Percentiles rank a stretch among this genome's conserved stretches.
Conservation (phyloP, 2,888 invertebrate species). For the Melinaea marsaeus region DNA sequence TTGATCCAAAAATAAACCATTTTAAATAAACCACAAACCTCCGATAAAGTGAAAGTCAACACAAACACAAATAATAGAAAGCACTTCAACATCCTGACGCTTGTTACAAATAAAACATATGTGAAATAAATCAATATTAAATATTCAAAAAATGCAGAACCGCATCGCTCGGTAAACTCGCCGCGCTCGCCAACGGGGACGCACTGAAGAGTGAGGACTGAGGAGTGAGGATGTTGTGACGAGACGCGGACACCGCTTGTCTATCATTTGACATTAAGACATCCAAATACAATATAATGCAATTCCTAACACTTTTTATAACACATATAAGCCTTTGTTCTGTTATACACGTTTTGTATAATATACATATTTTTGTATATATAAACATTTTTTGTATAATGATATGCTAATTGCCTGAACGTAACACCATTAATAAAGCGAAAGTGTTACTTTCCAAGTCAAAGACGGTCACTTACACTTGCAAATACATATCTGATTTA, state of each 20-base stretch:
- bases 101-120: slow-evolving; percentile 43
- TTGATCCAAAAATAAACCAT: not conserved
- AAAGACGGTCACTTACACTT: slow-evolving; percentile 23
- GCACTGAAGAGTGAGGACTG: slow-evolving; percentile 56
- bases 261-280: slow-evolving; percentile 18
- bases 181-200: slow-evolving; percentile 55
- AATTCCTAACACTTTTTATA: not conserved
- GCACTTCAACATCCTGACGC: slow-evolving; percentile 64
- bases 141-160: slow-evolving; percentile 55
- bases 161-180: slow-evolving; percentile 57
- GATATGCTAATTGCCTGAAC: slow-evolving; percentile 6
- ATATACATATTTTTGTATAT: not conserved
- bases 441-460: slow-evolving; percentile 59
- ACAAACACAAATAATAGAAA: slow-evolving; percentile 58
- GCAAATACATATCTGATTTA: not conserved
- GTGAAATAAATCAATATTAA: slow-evolving; percentile 38
- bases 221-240: slow-evolving; percentile 45
- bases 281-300: not conserved
- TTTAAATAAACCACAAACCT: slow-evolving; percentile 50
- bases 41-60: slow-evolving; percentile 58
- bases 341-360: not conserved
- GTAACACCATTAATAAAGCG: slow-evolving; percentile 34
- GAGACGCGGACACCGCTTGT: slow-evolving; percentile 60
- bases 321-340: not conserved
- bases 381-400: slow-evolving; percentile 4